A percentile compares a stretch with the other conserved stretches of the same genome.
Conservation (phyloP, 2,797 vertebrate species). For the Epinephelus awoara region DNA sequence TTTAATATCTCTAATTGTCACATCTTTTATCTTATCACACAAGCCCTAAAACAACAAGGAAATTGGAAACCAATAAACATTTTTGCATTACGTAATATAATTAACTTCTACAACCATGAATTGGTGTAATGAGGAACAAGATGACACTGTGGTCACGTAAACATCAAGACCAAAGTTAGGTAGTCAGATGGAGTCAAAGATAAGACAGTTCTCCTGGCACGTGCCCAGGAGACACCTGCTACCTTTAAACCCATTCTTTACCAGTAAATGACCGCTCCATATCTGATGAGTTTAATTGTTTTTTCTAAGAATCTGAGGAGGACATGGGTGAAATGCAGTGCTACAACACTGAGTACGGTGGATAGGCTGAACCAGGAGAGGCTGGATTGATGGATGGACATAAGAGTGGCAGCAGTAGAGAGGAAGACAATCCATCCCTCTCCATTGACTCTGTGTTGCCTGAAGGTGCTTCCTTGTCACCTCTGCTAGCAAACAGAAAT, state of each 20-base stretch:
- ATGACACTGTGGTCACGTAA: background rate
- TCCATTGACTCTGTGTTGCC: no score
- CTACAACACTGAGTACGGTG: background rate
- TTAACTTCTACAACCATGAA: conserved; percentile 2
- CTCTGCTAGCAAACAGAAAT: no score
- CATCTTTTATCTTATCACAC: conserved; percentile 49
- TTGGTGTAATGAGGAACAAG: background rate
- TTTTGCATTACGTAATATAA: conserved; percentile 39
- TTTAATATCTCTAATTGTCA: background rate
- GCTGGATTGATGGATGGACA: background rate
- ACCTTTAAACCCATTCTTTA: background rate
- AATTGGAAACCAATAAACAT: conserved; percentile 42
- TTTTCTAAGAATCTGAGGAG: background rate
- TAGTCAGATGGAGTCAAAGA: conserved; percentile 1
- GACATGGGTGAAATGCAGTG: background rate
- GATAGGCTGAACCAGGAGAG: background rate
- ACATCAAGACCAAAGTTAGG: background rate
- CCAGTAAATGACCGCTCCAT: background rate
- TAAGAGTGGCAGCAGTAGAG: background rate
- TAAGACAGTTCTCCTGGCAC: background rate
- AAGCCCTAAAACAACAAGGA: conserved; percentile 47
- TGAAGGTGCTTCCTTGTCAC: no score
- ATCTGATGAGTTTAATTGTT: background rate
- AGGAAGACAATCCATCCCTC: no score
- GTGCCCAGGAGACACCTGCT: background rate